Percentiles rank a stretch among this genome's conserved stretches.
phyloP scores from a whole-genome alignment of 2,888 invertebrate species.

The Cremastinae sp. region DNA sequence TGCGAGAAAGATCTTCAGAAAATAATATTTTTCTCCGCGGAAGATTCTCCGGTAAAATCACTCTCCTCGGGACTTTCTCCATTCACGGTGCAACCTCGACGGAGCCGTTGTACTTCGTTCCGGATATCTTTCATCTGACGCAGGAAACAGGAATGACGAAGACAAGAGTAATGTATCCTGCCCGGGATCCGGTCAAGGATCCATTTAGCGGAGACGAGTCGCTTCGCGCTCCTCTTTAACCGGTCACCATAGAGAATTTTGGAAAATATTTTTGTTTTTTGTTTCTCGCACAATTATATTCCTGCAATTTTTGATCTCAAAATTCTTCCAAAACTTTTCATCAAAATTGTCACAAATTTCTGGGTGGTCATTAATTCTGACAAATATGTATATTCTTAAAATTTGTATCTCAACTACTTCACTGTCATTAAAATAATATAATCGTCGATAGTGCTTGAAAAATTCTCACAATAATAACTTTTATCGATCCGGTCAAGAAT shows the following conservation, averaged over 20 bases:
- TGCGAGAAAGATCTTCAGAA: conserved; percentile 48
- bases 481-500: conserved; percentile 39
- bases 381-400: too few relatives aligned
- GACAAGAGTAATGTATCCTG: conserved; percentile 43
- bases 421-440: too few relatives aligned
- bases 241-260: too few relatives aligned
- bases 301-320: too few relatives aligned
- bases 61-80: conserved; percentile 48
- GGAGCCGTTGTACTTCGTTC: conserved; percentile 23
- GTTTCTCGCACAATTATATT: too few relatives aligned
- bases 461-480: too few relatives aligned
- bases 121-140: conserved; percentile 37
- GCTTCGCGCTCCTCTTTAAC: not conserved
- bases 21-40: conserved; percentile 43
- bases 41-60: conserved; percentile 36
- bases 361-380: too few relatives aligned
- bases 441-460: too few relatives aligned
- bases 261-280: too few relatives aligned
- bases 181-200: conserved; percentile 34
- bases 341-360: too few relatives aligned
- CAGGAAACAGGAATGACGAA: not conserved
- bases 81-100: conserved; percentile 35
- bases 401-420: too few relatives aligned
- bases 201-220: not conserved
- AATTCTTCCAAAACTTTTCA: too few relatives aligned